These are phyloP conservation scores for Clinocottus analis DNA, from an alignment of 2,113 vertebrate genomes.

Conservation along the genomic window DNA sequence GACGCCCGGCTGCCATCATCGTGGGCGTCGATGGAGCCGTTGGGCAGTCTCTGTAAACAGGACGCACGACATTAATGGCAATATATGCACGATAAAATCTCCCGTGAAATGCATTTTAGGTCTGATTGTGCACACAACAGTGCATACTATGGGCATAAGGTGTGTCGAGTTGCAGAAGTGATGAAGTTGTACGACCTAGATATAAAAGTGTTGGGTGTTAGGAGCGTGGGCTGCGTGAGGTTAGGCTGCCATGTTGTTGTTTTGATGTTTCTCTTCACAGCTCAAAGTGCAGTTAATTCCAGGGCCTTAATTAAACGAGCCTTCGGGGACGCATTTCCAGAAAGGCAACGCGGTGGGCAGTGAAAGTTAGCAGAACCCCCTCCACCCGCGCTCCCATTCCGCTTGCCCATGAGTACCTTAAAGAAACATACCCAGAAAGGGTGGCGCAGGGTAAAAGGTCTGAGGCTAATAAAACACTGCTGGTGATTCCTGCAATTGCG, in stretches of 20 bases:
- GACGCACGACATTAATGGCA: slow-evolving; percentile 34
- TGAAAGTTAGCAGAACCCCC: slow-evolving; percentile 45
- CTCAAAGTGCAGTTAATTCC: slow-evolving; percentile 69
- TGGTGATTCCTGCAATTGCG: slow-evolving; percentile 20
- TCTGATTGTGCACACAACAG: slow-evolving; percentile 2
- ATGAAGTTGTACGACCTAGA: slow-evolving; percentile 58
- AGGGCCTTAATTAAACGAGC: slow-evolving; percentile 77
- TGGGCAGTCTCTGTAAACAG: slow-evolving; percentile 82
- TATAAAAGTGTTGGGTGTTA: slow-evolving; percentile 42
- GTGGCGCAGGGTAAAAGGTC: slow-evolving; percentile 14
- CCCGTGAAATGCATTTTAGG: not conserved
- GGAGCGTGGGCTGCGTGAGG: slow-evolving; percentile 33
- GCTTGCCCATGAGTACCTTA: slow-evolving; percentile 45
- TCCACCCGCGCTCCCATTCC: slow-evolving; percentile 41
- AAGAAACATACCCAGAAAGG: slow-evolving; percentile 33
- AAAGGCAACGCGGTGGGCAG: slow-evolving; percentile 65
- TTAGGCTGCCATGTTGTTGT: slow-evolving; percentile 60
- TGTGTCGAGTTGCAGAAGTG: slow-evolving; percentile 5
- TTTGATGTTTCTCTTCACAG: slow-evolving; percentile 67
- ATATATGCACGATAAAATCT: not conserved
- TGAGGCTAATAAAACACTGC: slow-evolving; percentile 42
- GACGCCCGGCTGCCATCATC: slow-evolving; percentile 86
- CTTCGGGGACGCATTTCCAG: slow-evolving; percentile 68
- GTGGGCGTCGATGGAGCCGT: slow-evolving; percentile 88
- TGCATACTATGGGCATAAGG: not conserved